Conservation (phyloP, 1,140 invertebrate species). For the Zaprionus davidi region DNA sequence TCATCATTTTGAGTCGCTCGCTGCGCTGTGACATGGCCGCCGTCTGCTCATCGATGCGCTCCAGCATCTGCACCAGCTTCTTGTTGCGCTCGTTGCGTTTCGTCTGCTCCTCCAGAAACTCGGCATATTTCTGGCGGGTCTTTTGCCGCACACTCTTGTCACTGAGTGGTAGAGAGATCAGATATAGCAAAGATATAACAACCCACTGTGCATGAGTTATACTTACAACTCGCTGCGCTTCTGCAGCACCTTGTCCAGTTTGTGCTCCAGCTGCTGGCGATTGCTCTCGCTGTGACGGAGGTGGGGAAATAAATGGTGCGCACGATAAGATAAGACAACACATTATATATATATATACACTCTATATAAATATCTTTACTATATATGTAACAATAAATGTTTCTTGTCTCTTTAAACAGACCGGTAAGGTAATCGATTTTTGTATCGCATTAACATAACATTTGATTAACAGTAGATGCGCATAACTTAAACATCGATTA, state of each 20-base stretch:
- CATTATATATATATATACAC: background rate
- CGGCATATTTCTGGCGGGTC: slow-evolving; percentile 86
- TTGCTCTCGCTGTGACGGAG: slow-evolving; percentile 69
- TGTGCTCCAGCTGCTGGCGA: slow-evolving; percentile 80
- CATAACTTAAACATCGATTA: background rate
- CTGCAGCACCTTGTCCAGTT: slow-evolving; percentile 77
- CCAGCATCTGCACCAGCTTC: slow-evolving; percentile 86
- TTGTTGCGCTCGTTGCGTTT: slow-evolving; percentile 87
- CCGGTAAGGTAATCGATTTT: background rate
- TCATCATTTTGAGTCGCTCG: slow-evolving; percentile 86
- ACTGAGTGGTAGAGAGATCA: slow-evolving; percentile 29
- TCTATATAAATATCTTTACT: too few species aligned
- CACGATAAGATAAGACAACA: background rate
- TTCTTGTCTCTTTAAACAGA: too few species aligned
- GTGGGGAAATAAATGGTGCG: background rate
- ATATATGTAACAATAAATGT: too few species aligned
- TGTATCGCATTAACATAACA: background rate
- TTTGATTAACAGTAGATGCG: background rate
- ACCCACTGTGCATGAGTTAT: too few species aligned
- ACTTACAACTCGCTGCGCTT: slow-evolving; percentile 82
- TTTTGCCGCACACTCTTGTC: slow-evolving; percentile 84
- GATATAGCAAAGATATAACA: too few species aligned
- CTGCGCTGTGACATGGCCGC: slow-evolving; percentile 86
- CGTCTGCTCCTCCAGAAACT: slow-evolving; percentile 87
- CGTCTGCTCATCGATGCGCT: slow-evolving; percentile 86